These are phyloP conservation scores for Etheostoma perlongum DNA, from an alignment of 2,797 vertebrate species.

Conservation along the genomic window DNA sequence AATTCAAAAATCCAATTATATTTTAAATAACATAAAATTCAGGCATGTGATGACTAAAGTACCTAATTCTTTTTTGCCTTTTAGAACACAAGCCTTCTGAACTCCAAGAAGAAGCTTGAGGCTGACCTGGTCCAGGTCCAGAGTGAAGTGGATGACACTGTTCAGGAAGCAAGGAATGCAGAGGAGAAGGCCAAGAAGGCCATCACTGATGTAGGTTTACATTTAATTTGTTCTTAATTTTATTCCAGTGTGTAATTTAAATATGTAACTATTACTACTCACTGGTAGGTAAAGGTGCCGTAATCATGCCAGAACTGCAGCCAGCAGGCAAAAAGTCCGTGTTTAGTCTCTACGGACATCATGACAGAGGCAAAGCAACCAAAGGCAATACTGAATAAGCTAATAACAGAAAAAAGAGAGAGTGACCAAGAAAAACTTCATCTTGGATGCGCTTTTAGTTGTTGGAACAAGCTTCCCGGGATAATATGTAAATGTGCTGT, in stretches of 20 bases:
- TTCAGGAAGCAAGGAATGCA: constrained; percentile 91
- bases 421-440: no score
- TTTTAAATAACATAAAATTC: background rate
- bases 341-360: no score
- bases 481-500: no score
- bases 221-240: rapidly evolving
- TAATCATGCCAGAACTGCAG: no score
- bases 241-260: no score
- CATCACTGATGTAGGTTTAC: constrained; percentile 88
- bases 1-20: background rate
- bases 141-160: constrained; percentile 88
- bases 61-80: background rate
- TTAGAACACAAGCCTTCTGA: constrained; percentile 88
- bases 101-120: constrained; percentile 90
- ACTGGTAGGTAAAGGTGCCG: constrained; percentile 84
- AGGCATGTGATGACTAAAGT: background rate
- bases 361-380: no score
- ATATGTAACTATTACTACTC: background rate
- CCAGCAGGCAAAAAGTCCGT: constrained; percentile 78
- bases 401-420: no score
- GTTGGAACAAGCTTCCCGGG: no score
- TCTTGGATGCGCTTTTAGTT: no score
- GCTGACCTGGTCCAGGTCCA: constrained; percentile 88
- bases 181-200: constrained; percentile 94
- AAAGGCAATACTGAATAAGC: no score